A percentile compares a stretch with the other conserved stretches of the same genome.
Conservation (phyloP, 2,113 vertebrate genomes). For the Lampris incognitus region DNA sequence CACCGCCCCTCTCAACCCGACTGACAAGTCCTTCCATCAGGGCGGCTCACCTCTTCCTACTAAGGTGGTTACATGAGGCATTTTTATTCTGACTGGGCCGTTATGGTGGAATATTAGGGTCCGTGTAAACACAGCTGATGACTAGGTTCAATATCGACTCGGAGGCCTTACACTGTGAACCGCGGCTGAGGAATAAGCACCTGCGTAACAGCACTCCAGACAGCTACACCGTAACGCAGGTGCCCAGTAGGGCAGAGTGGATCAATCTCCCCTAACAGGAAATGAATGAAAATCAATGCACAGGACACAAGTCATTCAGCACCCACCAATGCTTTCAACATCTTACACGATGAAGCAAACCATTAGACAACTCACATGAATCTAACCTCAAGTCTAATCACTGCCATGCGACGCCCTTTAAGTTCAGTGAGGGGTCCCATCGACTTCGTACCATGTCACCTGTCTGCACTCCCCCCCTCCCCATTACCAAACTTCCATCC, state of each 20-base stretch:
- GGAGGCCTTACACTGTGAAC: constrained; percentile 29
- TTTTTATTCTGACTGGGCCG: too few relatives aligned
- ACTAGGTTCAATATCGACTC: constrained; percentile 44
- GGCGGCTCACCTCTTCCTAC: too few relatives aligned
- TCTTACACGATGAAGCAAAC: constrained; percentile 3
- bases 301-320: constrained; percentile 45
- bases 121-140: constrained; percentile 16
- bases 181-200: constrained; percentile 23
- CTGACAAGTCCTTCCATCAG: too few relatives aligned
- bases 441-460: constrained; percentile 11
- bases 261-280: constrained; percentile 65
- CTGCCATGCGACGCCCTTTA: neutral
- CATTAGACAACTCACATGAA: constrained; percentile 5
- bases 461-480: neutral
- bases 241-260: constrained; percentile 49
- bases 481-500: constrained; percentile 12
- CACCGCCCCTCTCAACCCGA: too few relatives aligned
- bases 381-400: constrained; percentile 31
- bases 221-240: constrained; percentile 42
- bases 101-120: too few relatives aligned
- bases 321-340: constrained; percentile 27
- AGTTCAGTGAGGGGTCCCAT: neutral
- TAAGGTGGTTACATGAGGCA: too few relatives aligned
- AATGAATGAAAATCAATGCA: constrained; percentile 72
- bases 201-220: constrained; percentile 34